Evolutionary conservation across 2,888 invertebrate genomes (phyloP).

Genomic region (Lapara coniferarum): DNA sequence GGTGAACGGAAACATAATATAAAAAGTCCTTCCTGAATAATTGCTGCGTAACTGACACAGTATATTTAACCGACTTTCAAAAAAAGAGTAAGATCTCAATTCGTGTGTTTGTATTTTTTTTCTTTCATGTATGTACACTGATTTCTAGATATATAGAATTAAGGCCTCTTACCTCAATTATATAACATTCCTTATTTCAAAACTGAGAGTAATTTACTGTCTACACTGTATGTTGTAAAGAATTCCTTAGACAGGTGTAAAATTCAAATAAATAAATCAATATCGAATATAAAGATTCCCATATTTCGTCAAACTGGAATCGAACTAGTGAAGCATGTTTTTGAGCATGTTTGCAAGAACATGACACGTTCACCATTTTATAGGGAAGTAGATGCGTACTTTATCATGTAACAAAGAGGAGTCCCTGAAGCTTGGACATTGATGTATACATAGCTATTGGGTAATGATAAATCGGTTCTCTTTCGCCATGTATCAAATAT

Average conservation of each 20-base stretch:
- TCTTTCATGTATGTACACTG: too few species aligned
- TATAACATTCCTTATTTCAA: too few species aligned
- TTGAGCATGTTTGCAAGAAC: neutral
- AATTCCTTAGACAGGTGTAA: too few species aligned
- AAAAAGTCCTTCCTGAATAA: conserved; percentile 14
- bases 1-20: neutral
- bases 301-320: too few species aligned
- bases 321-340: neutral
- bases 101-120: too few species aligned
- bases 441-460: conserved; percentile 19
- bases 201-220: too few species aligned
- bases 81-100: too few species aligned
- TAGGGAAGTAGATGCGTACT: neutral
- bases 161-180: too few species aligned
- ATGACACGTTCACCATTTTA: neutral
- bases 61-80: neutral
- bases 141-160: too few species aligned
- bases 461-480: neutral
- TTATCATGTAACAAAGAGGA: conserved; percentile 1
- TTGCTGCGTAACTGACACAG: neutral
- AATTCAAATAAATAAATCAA: too few species aligned
- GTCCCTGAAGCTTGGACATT: neutral
- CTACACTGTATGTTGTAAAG: too few species aligned
- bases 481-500: neutral
- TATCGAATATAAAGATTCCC: too few species aligned